Evolutionary conservation across 1,140 invertebrate genomes (phyloP), one percentile per base, ranked within the genome.

Genomic region (Panulirus ornatus): DNA sequence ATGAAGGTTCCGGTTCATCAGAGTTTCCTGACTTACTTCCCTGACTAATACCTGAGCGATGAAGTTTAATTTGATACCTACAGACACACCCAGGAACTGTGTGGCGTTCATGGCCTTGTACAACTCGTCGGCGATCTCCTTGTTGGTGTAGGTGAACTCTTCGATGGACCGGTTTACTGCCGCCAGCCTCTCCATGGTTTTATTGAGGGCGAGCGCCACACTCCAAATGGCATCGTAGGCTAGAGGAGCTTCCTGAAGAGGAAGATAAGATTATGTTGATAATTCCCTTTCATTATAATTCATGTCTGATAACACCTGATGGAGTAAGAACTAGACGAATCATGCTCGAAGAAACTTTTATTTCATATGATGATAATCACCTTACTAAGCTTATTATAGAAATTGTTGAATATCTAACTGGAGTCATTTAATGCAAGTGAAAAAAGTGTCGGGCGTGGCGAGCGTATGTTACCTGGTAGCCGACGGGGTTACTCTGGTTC

Each of bases 161-260:
- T 99, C 98, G 84, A 99, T 94, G 83, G 96, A 97, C 92, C 95
- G 95, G 5, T 97, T 97, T 78, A 96, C 95, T 92, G 96, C 96
- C 89, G 96, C 95, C 36, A 99, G 94, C 79, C 96, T 96, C 91
- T 97, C 96, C 96, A 98, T 98, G 5, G 98, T 98, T 94, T 98
- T 98, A 94, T 99, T 99, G 91, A 99, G 97, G 22, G 99, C 99
- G 93, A 99, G 95, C 58, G 98, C 98, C 30, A 99, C 96, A 34
- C 98, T 98, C 99, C 99, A 99, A 63, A 99, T 97, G 42, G 99
- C 99, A 94, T 99, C 99, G 93, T 99, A 99, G 22, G 99, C 99
- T 47, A 99, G 94, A 0, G 99, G 99, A 0, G 99, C 98, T 94
- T 99, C 99, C 93, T 92, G 89, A 2, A 36, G 63, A n/a, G 34